phyloP scores from a whole-genome alignment of 2,797 vertebrate genomes.

The Gymnoscopelus microlampas region DNA sequence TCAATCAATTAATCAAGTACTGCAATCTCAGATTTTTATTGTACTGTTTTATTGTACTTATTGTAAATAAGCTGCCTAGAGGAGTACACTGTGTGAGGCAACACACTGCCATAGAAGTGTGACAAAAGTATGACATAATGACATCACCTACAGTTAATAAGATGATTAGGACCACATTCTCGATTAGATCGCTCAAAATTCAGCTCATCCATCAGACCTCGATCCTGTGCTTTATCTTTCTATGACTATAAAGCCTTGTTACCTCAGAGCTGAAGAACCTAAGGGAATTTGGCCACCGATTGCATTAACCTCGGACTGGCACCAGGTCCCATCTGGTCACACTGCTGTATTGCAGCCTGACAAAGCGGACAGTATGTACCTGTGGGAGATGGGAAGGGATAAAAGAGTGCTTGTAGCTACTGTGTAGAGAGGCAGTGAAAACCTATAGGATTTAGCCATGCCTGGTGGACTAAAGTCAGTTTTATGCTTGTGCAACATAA shows the following conservation, averaged over 20 bases:
- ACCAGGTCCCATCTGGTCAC: slow-evolving; percentile 55
- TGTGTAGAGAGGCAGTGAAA: slow-evolving; percentile 8
- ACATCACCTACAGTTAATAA: too few species aligned
- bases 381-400: slow-evolving; percentile 13
- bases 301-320: slow-evolving; percentile 62
- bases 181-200: not conserved
- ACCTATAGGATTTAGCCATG: slow-evolving; percentile 1
- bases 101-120: not conserved
- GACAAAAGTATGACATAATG: too few species aligned
- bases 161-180: not conserved
- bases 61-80: too few species aligned
- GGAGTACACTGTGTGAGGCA: not conserved
- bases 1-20: too few species aligned
- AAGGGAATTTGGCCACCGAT: slow-evolving; percentile 38
- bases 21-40: not conserved
- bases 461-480: not conserved
- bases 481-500: too few species aligned
- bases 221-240: slow-evolving; percentile 11
- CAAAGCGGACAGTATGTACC: slow-evolving; percentile 20
- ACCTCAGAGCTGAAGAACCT: slow-evolving; percentile 26
- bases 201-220: not conserved
- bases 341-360: slow-evolving; percentile 29
- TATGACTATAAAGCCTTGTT: slow-evolving; percentile 26
- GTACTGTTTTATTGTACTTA: too few species aligned
- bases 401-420: slow-evolving; percentile 2